Conservation (phyloP, 2,113 vertebrate species). For the Neolamprologus falcicula region DNA sequence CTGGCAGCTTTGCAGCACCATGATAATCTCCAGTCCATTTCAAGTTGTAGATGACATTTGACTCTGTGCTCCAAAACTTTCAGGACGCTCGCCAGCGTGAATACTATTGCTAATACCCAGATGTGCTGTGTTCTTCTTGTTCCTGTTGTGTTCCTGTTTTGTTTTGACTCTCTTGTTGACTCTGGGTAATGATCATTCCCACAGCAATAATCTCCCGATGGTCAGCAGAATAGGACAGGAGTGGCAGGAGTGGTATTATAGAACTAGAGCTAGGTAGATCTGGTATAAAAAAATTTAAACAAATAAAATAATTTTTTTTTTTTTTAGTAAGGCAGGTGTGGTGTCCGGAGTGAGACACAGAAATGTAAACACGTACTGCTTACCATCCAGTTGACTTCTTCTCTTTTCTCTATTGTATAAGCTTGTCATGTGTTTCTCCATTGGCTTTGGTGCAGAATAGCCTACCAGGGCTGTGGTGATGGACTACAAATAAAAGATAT, state of each 20-base stretch:
- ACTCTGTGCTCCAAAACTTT: constrained; percentile 45
- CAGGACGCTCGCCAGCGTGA: constrained; percentile 50
- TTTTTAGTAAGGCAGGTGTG: constrained; percentile 32
- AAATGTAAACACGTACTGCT: constrained; percentile 70
- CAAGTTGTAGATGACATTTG: constrained; percentile 19
- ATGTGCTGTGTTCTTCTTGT: constrained; percentile 66
- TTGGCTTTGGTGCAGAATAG: constrained; percentile 95
- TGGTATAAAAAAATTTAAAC: neutral
- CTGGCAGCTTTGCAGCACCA: constrained; percentile 66
- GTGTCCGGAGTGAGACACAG: constrained; percentile 35
- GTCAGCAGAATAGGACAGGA: constrained; percentile 58
- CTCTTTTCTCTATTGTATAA: constrained; percentile 85
- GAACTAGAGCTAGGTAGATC: constrained; percentile 59
- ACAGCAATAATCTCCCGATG: constrained; percentile 65
- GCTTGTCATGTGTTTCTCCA: constrained; percentile 99
- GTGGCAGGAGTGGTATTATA: constrained; percentile 33
- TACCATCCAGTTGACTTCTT: constrained; percentile 78
- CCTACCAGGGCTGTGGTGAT: constrained; percentile 88
- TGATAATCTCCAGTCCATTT: constrained; percentile 31
- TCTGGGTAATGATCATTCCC: constrained; percentile 71
- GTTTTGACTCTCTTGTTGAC: constrained; percentile 64
- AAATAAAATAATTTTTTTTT: neutral
- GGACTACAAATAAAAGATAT: constrained; percentile 99
- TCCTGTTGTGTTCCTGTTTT: constrained; percentile 61
- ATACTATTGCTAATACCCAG: constrained; percentile 60